phyloP scores from a whole-genome alignment of 2,797 vertebrate species.

The Hyperoplus lanceolatus region DNA sequence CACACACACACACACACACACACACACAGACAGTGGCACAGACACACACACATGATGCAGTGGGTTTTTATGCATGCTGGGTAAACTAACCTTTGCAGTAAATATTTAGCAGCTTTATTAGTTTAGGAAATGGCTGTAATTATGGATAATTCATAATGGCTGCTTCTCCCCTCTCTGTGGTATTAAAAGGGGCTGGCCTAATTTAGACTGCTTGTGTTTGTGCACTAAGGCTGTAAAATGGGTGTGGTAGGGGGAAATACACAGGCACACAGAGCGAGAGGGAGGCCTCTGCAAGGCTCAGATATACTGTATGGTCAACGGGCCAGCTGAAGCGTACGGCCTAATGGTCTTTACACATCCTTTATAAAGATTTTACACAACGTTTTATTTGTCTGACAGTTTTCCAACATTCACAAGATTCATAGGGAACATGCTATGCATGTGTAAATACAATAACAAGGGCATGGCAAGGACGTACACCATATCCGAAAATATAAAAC shows the following conservation, averaged over 20 bases:
- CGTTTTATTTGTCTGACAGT: conserved; percentile 35
- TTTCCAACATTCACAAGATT: conserved; percentile 32
- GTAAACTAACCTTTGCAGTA: conserved; percentile 97
- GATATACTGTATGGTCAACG: conserved; percentile 51
- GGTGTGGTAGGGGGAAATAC: conserved; percentile 49
- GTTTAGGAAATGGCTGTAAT: conserved; percentile 98
- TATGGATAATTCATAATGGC: conserved; percentile 99
- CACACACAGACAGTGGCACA: conserved; percentile 64
- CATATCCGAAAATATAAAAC: not conserved
- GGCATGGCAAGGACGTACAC: not conserved
- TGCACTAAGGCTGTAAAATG: conserved; percentile 85
- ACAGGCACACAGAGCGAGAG: conserved; percentile 31
- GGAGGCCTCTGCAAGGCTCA: conserved; percentile 48
- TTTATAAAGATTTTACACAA: conserved; percentile 49
- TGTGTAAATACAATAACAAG: not conserved
- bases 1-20: conserved; percentile 52
- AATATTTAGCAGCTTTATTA: conserved; percentile 98
- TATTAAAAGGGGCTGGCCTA: conserved; percentile 89
- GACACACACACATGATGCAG: conserved; percentile 66
- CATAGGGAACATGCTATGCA: not conserved
- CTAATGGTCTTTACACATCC: conserved; percentile 51
- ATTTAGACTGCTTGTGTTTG: conserved; percentile 89
- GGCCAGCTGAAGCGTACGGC: conserved; percentile 47
- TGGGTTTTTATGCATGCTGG: conserved; percentile 86
- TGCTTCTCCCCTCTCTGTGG: conserved; percentile 89